phyloP scores from a whole-genome alignment of 53 echinoderm and acorn worm species.

The Echinarachnius parma region DNA sequence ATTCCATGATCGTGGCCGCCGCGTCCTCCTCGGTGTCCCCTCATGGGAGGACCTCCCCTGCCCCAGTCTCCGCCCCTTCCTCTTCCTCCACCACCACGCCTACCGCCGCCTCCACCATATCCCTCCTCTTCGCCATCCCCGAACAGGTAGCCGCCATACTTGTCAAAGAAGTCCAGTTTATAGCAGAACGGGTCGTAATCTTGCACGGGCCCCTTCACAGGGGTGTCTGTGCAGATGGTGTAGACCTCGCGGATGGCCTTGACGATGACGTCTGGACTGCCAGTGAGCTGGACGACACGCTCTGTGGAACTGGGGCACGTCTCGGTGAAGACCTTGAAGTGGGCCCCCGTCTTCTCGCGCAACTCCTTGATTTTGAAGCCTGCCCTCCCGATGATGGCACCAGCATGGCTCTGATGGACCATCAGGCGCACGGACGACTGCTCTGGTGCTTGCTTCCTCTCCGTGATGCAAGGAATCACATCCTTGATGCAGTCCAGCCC shows the following conservation, averaged over 20 bases:
- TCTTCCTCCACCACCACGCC: constrained; percentile 40
- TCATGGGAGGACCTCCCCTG: constrained; percentile 30
- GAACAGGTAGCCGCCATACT: constrained; percentile 75
- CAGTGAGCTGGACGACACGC: constrained; percentile 79
- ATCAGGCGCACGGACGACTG: constrained; percentile 54
- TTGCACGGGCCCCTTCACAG: constrained; percentile 86
- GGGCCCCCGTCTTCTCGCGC: constrained; percentile 74
- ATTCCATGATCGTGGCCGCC: constrained; percentile 47
- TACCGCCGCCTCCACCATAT: constrained; percentile 41
- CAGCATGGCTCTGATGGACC: constrained; percentile 98
- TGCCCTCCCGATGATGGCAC: constrained; percentile 90
- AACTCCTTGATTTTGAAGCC: constrained; percentile 99
- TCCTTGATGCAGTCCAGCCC: constrained; percentile 33
- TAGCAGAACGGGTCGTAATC: constrained; percentile 84
- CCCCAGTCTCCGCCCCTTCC: constrained; percentile 26
- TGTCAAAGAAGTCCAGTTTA: constrained; percentile 25
- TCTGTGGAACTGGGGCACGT: constrained; percentile 89
- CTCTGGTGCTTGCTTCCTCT: background rate
- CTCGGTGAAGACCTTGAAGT: constrained; percentile 90
- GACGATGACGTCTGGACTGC: constrained; percentile 52
- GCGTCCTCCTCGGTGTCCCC: background rate
- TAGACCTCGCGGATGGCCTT: constrained; percentile 58
- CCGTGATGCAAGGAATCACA: constrained; percentile 26
- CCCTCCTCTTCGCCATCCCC: constrained; percentile 23
- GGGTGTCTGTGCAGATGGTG: constrained; percentile 63